Conservation (phyloP, 2,797 vertebrate genomes). For the Sitta carolinensis region DNA sequence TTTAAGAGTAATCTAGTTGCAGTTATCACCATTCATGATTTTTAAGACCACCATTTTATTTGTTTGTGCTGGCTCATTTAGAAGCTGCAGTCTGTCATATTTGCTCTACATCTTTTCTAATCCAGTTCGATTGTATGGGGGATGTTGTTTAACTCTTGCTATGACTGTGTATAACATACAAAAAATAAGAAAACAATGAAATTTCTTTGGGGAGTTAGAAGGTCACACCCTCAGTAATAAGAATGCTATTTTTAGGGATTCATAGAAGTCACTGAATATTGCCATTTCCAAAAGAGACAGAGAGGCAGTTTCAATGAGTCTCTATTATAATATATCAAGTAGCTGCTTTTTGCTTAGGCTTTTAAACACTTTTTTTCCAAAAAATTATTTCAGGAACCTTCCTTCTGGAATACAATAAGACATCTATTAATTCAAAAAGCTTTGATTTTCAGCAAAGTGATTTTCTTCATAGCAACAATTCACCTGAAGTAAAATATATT, state of each 20-base stretch:
- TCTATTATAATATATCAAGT: background rate
- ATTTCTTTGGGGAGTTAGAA: background rate
- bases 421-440: background rate
- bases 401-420: background rate
- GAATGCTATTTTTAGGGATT: background rate
- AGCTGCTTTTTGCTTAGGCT: background rate
- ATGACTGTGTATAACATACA: background rate
- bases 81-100: background rate
- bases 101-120: background rate
- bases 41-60: background rate
- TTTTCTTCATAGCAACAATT: background rate
- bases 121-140: background rate
- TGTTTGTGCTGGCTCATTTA: background rate
- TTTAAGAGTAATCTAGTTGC: background rate
- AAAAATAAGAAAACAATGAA: background rate
- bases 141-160: background rate
- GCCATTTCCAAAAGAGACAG: background rate
- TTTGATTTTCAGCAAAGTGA: background rate
- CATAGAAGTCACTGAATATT: background rate
- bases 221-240: background rate
- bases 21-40: background rate
- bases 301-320: background rate
- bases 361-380: background rate
- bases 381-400: background rate
- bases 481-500: slow-evolving; percentile 1